phyloP scores from a whole-genome alignment of 2,888 invertebrate species.

The Parnassius orleans region DNA sequence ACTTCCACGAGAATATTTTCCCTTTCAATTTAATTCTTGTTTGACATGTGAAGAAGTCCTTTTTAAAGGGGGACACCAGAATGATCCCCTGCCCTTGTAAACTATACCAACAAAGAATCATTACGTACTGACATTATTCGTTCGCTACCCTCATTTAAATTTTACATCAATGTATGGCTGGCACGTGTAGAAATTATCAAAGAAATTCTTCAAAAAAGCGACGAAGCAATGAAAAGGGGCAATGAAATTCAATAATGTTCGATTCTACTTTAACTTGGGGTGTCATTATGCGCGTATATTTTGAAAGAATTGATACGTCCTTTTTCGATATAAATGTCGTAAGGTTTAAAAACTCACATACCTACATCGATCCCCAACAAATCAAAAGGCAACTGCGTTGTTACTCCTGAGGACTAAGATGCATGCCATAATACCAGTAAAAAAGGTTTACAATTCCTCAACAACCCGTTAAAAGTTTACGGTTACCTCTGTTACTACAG shows the following conservation, averaged over 20 bases:
- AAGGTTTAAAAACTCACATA: too few relatives aligned
- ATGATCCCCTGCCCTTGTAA: constrained; percentile 8
- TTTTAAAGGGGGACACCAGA: not conserved
- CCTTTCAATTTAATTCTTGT: too few relatives aligned
- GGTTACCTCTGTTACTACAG: too few relatives aligned
- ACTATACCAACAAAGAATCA: constrained; percentile 19
- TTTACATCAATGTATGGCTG: constrained; percentile 21
- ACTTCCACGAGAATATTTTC: too few relatives aligned
- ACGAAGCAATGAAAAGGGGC: constrained; percentile 22
- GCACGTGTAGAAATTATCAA: constrained; percentile 26
- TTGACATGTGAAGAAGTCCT: too few relatives aligned
- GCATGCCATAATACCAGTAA: too few relatives aligned
- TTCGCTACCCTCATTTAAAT: constrained; percentile 24
- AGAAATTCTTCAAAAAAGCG: constrained; percentile 23
- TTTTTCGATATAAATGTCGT: not conserved
- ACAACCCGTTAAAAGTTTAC: too few relatives aligned
- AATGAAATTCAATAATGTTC: constrained; percentile 20
- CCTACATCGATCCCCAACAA: too few relatives aligned
- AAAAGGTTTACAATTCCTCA: too few relatives aligned
- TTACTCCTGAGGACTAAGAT: too few relatives aligned
- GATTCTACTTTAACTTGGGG: constrained; percentile 20
- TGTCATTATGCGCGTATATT: constrained; percentile 18
- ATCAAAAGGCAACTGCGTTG: too few relatives aligned
- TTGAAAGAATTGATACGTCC: not conserved
- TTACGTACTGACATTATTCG: constrained; percentile 18